These are phyloP conservation scores for Callipepla squamata DNA, from an alignment of 2,113 vertebrate species.

Conservation along the genomic window DNA sequence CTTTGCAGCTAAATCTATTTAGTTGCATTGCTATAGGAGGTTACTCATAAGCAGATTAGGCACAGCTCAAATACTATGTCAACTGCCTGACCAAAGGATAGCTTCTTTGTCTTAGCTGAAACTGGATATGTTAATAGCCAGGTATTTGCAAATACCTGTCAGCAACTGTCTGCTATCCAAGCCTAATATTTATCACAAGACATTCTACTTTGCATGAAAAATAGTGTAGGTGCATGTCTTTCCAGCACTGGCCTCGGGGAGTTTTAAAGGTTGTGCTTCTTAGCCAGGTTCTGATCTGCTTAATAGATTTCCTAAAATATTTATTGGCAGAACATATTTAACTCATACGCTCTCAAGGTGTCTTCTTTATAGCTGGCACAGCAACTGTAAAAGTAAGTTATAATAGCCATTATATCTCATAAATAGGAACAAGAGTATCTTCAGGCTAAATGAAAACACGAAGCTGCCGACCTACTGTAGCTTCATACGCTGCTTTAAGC, in stretches of 20 bases:
- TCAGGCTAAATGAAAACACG: rapidly evolving
- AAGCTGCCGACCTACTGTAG: not conserved
- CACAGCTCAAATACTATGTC: constrained; percentile 1
- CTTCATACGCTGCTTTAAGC: not conserved
- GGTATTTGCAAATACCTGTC: not conserved
- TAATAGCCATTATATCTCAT: not conserved
- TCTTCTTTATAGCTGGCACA: not conserved
- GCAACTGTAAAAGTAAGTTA: not conserved
- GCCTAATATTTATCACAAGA: rapidly evolving
- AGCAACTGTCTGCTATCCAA: not conserved
- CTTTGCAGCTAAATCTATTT: constrained; percentile 48
- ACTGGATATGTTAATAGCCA: not conserved
- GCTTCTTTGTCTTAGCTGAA: not conserved
- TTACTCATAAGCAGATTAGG: constrained; percentile 44
- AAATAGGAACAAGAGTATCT: not conserved
- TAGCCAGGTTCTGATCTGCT: not conserved
- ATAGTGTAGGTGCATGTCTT: not conserved
- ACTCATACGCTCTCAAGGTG: not conserved
- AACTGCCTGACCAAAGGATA: not conserved
- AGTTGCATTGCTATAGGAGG: not conserved
- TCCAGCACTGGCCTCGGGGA: not conserved
- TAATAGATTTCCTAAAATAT: not conserved
- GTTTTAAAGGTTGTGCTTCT: rapidly evolving
- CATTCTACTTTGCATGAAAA: not conserved
- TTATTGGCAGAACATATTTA: not conserved